Evolutionary conservation across 2,797 vertebrate species (phyloP).

Genomic region (Catharus ustulatus): DNA sequence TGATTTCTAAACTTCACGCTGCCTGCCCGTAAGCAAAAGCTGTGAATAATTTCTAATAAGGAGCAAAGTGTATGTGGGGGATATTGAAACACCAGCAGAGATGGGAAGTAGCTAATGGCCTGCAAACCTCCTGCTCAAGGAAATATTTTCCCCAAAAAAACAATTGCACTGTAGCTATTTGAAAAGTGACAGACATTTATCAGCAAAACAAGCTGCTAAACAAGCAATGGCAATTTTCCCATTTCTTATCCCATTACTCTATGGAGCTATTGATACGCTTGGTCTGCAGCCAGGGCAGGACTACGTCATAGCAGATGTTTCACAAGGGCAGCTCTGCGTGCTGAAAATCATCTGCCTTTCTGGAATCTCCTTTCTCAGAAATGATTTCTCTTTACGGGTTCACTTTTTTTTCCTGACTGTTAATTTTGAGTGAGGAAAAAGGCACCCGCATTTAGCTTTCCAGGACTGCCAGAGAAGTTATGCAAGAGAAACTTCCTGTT

Average conservation of each 20-base stretch:
- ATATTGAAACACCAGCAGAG: conserved; percentile 23
- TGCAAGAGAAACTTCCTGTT: conserved; percentile 65
- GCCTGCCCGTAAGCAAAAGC: background rate
- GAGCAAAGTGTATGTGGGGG: background rate
- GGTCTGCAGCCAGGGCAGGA: conserved; percentile 47
- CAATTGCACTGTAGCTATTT: conserved; percentile 44
- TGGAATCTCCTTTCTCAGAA: conserved; percentile 52
- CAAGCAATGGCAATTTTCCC: conserved; percentile 70
- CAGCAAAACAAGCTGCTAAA: conserved; percentile 65
- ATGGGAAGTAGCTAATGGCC: conserved; percentile 58
- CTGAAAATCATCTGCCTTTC: conserved; percentile 48
- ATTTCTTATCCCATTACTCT: conserved; percentile 58
- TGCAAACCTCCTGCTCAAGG: conserved; percentile 55
- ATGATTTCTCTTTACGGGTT: background rate
- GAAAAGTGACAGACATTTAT: conserved; percentile 66
- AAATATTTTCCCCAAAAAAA: conserved; percentile 49
- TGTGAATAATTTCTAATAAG: background rate
- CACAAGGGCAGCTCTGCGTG: conserved; percentile 31
- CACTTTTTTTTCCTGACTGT: background rate
- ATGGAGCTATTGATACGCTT: conserved; percentile 58
- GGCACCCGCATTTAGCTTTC: background rate
- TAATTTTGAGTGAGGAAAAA: conserved; percentile 36
- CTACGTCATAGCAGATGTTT: conserved; percentile 70
- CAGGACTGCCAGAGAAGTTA: conserved; percentile 42
- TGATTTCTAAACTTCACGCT: background rate